Percentiles rank a stretch among this genome's conserved stretches.
Conservation (phyloP, 1,140 invertebrate genomes). For the Maniola jurtina region DNA sequence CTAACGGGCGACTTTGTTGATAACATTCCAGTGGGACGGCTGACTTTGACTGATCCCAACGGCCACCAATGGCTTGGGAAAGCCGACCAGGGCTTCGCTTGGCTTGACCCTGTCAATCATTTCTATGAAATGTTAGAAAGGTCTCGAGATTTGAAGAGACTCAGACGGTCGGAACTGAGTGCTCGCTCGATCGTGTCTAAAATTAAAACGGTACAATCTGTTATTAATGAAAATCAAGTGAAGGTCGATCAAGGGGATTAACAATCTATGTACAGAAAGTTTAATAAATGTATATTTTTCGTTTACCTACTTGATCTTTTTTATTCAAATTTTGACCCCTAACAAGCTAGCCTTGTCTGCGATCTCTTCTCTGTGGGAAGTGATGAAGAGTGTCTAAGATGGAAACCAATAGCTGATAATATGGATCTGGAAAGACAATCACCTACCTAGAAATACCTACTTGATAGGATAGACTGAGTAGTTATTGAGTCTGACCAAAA, state of each 20-base stretch:
- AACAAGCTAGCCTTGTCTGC: too few species aligned
- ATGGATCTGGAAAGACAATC: too few species aligned
- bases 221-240: background rate
- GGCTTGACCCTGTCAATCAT: constrained; percentile 50
- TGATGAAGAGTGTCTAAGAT: too few species aligned
- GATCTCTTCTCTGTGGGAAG: too few species aligned
- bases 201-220: constrained; percentile 13
- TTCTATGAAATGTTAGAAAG: constrained; percentile 45
- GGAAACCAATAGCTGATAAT: too few species aligned
- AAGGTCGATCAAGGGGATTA: background rate
- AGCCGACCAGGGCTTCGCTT: constrained; percentile 54
- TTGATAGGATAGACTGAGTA: too few species aligned
- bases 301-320: too few species aligned
- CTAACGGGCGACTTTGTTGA: constrained; percentile 50
- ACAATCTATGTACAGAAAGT: background rate
- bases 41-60: constrained; percentile 57
- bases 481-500: too few species aligned
- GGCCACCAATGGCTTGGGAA: constrained; percentile 58
- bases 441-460: too few species aligned
- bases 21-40: constrained; percentile 44
- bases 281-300: too few species aligned
- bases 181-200: constrained; percentile 14
- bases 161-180: background rate
- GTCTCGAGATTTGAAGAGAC: constrained; percentile 19
- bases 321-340: too few species aligned